Evolutionary conservation across 2,113 vertebrate genomes (phyloP).

Genomic region (Plectropomus leopardus): DNA sequence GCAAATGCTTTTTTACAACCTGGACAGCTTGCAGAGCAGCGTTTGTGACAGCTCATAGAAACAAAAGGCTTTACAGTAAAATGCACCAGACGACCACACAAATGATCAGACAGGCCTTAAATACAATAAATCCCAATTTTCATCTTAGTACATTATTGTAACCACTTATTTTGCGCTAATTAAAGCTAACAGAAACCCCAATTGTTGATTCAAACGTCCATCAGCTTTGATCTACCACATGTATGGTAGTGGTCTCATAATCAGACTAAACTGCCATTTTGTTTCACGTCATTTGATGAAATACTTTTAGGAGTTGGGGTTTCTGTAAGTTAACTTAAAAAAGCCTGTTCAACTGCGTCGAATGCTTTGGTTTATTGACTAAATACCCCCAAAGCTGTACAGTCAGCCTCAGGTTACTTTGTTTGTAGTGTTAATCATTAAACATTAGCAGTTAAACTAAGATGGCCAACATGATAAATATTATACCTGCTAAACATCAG

Average conservation of each 20-base stretch:
- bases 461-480: too few relatives aligned
- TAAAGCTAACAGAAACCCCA: background rate
- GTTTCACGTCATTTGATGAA: background rate
- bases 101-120: slow-evolving; percentile 12
- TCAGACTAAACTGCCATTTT: background rate
- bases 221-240: background rate
- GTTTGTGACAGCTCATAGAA: slow-evolving; percentile 9
- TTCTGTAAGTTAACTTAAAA: background rate
- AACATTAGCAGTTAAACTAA: too few relatives aligned
- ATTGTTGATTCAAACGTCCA: background rate
- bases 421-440: background rate
- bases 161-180: background rate
- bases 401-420: background rate
- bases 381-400: background rate
- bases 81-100: background rate
- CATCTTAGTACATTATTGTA: background rate
- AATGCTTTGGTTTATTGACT: background rate
- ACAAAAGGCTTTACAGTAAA: background rate
- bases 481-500: too few relatives aligned
- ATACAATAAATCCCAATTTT: slow-evolving; percentile 4
- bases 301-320: background rate
- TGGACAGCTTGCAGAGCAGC: background rate
- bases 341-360: background rate
- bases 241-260: too few relatives aligned
- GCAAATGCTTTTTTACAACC: slow-evolving; percentile 25